phyloP scores from a whole-genome alignment of 2,113 vertebrate genomes.

The Myrmecobius fasciatus region DNA sequence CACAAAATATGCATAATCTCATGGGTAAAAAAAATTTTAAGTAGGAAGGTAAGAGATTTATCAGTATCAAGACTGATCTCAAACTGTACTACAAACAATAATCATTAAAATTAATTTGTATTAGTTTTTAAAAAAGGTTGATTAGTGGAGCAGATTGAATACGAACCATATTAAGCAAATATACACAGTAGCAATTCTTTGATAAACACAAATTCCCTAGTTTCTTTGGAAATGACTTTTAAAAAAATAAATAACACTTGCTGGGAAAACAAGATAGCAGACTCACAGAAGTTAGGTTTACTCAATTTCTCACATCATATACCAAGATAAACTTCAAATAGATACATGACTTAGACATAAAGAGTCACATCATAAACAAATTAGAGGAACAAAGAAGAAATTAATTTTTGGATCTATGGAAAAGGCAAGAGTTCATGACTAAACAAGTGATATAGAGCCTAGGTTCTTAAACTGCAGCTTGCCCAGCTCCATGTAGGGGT shows the following conservation, averaged over 20 bases:
- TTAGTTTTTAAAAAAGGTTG: neutral
- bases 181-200: neutral
- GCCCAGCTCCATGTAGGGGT: no score
- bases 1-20: neutral
- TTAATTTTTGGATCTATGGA: neutral
- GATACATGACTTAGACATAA: neutral
- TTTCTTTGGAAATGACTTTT: neutral
- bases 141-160: neutral
- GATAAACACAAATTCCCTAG: neutral
- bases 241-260: no score
- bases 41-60: neutral
- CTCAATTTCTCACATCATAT: neutral
- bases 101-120: neutral
- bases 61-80: neutral
- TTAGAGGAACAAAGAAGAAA: neutral
- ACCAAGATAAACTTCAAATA: neutral
- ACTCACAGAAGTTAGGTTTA: neutral
- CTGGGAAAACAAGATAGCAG: neutral
- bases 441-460: neutral
- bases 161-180: neutral
- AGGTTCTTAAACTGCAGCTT: no score
- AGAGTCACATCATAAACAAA: neutral
- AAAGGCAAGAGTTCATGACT: neutral
- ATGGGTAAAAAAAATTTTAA: neutral
- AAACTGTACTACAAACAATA: neutral